Conservation (phyloP, 2,888 invertebrate species). For the Tachystola acroxantha region DNA sequence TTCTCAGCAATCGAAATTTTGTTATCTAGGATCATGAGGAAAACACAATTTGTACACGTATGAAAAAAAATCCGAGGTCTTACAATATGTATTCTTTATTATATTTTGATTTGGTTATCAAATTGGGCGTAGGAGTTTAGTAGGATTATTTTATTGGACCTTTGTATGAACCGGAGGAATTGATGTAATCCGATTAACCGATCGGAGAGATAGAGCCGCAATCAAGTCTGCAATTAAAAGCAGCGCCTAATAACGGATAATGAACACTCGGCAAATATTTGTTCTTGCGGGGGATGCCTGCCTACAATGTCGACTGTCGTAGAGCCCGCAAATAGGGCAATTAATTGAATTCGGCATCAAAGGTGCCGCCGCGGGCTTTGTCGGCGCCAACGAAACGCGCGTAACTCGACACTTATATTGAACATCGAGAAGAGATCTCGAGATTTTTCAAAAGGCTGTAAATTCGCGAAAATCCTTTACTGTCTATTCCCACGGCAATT, state of each 20-base stretch:
- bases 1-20: too few species aligned
- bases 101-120: too few species aligned
- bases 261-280: constrained; percentile 71
- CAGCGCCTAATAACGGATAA: constrained; percentile 67
- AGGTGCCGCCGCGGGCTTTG: constrained; percentile 65
- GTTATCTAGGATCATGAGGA: too few species aligned
- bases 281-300: constrained; percentile 63
- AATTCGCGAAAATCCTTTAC: constrained; percentile 42
- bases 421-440: constrained; percentile 21
- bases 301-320: constrained; percentile 37
- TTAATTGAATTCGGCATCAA: constrained; percentile 78
- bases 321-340: constrained; percentile 69
- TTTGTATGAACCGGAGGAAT: too few species aligned
- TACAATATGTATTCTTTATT: too few species aligned
- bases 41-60: too few species aligned
- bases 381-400: constrained; percentile 45
- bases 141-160: too few species aligned
- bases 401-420: constrained; percentile 65
- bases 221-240: background rate
- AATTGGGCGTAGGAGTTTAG: too few species aligned
- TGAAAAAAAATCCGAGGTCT: too few species aligned
- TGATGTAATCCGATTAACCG: background rate
- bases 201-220: background rate
- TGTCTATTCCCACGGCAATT: constrained; percentile 41
- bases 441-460: constrained; percentile 15